Base-by-base conservation (phyloP, 2,113 vertebrate species). In the Centropus bengalensis region DNA sequence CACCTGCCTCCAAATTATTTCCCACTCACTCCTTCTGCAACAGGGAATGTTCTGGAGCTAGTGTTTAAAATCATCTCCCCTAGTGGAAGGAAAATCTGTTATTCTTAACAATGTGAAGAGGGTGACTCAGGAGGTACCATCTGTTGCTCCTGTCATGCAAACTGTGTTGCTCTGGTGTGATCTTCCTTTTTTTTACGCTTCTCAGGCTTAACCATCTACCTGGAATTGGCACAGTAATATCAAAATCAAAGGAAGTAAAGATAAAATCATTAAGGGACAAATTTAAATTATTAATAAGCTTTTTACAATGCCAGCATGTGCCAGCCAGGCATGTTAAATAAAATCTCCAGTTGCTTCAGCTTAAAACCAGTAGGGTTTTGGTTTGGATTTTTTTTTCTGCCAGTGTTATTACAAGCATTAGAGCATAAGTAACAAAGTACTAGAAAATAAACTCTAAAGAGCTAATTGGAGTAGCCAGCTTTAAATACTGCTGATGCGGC, bases 111-210 rank as follows among this genome's bases (percentile, higher is more conserved):
- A 44, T 36, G 45, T 12, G 18, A 44, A 66, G 32, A 23, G 55
- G 33, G 42, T 78, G 36, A 54, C 13, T 51, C 1, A 1, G n/a
- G 56, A 78, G n/a, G 67, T 28, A 40, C 36, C 33, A 10, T 15
- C 42, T 40, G 14, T 44, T 67, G 42, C 51, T 74, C 51, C 60
- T 40, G 23, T 27, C 62, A 75, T 64, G 71, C 44, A 75, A 67
- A n/a, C 5, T 0, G 0, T 8, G 7, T 69, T 66, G 23, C 64
- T 60, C 11, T 12, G 19, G 38, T 63, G 51, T 70, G 68, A 80
- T 38, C 58, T 28, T 73, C 49, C 49, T 24, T 49, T 60, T 75
- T 36, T 88, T 49, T 40, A 62, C 9, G 27, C 9, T 42, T 78
- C 23, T 60, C 78, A 89, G 33, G 19, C 22, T 55, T 78, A 68